Evolutionary conservation across 2,888 invertebrate genomes (phyloP), one percentile per base, ranked within the genome.

Genomic region (Brassicogethes aeneus): DNA sequence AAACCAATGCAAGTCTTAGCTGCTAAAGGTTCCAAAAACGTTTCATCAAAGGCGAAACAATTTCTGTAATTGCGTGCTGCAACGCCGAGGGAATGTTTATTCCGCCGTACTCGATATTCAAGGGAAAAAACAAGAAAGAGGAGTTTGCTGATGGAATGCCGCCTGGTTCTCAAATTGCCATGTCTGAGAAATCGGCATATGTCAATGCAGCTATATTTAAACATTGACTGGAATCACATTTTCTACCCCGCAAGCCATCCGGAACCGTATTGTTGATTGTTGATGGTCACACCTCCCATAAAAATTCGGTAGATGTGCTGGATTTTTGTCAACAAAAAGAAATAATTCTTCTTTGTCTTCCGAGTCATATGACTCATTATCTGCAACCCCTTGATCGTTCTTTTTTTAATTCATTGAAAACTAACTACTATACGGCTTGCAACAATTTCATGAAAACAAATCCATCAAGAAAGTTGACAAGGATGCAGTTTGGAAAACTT

Each of bases 201-300:
- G 39, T 52, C 7, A 52, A 39, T 31, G 3, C 47, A 34, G 39
- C 39, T 16, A 45, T 53, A 15, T 52, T 52, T 38, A n/a, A n/a
- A n/a, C n/a, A n/a, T n/a, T 59, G 58, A 60, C 38, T 60, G 3
- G 46, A 51, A 42, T 43, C 53, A 16, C 36, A 39, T 38, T 63
- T 62, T 43, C 3, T 57, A 13, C 59, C 57, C 1, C 39, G 50
- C 29, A 61, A 61, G 47, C 51, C 52, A 12, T 17, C 40, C 2
- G 59, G 58, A 33, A 56, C 46, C 44, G 48, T 51, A 13, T 8
- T 60, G 7, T 36, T 62, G 14, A 46, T 59, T 38, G 37, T 61
- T 7, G 59, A 62, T 47, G 59, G 58, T 2, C 57, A 58, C 39
- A 12, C 52, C n/a, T 53, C 57, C 13, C 57, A 59, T n/a, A n/a